These are phyloP conservation scores for Charaxes varanes DNA, from an alignment of 1,140 invertebrate genomes.

Conservation along the genomic window DNA sequence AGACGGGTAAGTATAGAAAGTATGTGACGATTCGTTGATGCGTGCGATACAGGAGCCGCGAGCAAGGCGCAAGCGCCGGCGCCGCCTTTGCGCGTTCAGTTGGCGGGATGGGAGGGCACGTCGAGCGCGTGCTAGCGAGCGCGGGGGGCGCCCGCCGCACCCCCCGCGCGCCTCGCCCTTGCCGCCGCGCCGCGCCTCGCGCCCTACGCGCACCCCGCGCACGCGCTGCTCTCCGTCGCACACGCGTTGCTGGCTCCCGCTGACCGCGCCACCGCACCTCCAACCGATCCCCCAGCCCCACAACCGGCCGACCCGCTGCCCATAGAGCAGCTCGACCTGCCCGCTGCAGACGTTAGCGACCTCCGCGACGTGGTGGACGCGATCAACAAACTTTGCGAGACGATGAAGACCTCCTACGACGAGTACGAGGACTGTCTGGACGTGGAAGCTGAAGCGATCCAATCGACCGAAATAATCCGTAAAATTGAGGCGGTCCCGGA, in stretches of 20 bases:
- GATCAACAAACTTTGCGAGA: slow-evolving; percentile 68
- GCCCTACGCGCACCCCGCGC: slow-evolving; percentile 46
- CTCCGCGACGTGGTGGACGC: slow-evolving; percentile 70
- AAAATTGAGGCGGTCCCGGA: slow-evolving; percentile 17
- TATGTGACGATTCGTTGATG: no score
- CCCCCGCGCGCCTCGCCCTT: slow-evolving; percentile 12
- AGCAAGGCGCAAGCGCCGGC: slow-evolving; percentile 57
- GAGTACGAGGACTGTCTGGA: slow-evolving; percentile 21
- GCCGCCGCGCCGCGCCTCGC: slow-evolving; percentile 28
- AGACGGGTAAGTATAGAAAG: no score
- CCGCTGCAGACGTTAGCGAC: slow-evolving; percentile 54
- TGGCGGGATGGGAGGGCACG: slow-evolving; percentile 53
- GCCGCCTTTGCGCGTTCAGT: slow-evolving; percentile 51
- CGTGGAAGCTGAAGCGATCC: slow-evolving; percentile 4
- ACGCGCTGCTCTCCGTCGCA: slow-evolving; percentile 50
- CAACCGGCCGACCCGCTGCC: slow-evolving; percentile 27
- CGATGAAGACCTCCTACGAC: slow-evolving; percentile 59
- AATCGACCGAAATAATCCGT: slow-evolving; percentile 21
- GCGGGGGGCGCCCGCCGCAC: slow-evolving; percentile 41
- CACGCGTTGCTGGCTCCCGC: slow-evolving; percentile 47
- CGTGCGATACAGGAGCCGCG: slow-evolving; percentile 14
- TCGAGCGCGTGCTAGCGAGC: slow-evolving; percentile 61
- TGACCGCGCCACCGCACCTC: slow-evolving; percentile 29
- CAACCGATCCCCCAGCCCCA: slow-evolving; percentile 3
- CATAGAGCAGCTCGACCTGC: slow-evolving; percentile 47